Evolutionary conservation across 2,113 vertebrate genomes (phyloP).

Genomic region (Odontophorus gujanensis): DNA sequence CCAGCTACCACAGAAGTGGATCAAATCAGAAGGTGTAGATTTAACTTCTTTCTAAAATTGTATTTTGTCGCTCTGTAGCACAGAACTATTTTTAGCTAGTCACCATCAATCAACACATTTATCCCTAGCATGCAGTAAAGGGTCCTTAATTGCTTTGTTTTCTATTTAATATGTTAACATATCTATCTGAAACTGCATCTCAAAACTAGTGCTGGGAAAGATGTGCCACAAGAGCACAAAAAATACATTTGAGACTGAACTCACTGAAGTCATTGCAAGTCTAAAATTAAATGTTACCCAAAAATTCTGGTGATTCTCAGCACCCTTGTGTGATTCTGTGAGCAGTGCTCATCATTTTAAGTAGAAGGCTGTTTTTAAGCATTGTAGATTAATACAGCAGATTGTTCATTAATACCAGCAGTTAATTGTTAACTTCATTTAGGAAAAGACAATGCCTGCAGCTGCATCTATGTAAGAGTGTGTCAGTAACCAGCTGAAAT

Average conservation of each 20-base stretch:
- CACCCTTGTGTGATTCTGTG: rapidly evolving
- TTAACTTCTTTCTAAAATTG: not conserved
- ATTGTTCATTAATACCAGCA: not conserved
- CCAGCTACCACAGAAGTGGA: not conserved
- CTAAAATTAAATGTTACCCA: not conserved
- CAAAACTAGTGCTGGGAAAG: not conserved
- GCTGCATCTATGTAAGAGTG: rapidly evolving
- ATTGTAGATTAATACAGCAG: too few species aligned
- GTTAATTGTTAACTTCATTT: not conserved
- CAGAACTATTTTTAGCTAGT: not conserved
- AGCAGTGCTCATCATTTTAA: rapidly evolving
- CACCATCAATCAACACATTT: not conserved
- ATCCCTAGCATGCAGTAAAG: not conserved
- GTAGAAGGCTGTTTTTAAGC: not conserved
- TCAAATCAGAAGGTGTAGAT: not conserved
- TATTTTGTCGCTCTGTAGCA: not conserved
- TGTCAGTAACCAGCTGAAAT: not conserved
- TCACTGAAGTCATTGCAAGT: not conserved
- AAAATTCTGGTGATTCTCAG: not conserved
- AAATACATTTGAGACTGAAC: not conserved
- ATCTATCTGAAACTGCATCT: not conserved
- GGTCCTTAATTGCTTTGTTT: not conserved
- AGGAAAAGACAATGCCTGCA: not conserved
- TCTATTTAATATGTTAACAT: not conserved
- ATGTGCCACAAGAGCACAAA: not conserved